Evolutionary conservation across 2,888 invertebrate species (phyloP).

Genomic region (Augiades crinisus): DNA sequence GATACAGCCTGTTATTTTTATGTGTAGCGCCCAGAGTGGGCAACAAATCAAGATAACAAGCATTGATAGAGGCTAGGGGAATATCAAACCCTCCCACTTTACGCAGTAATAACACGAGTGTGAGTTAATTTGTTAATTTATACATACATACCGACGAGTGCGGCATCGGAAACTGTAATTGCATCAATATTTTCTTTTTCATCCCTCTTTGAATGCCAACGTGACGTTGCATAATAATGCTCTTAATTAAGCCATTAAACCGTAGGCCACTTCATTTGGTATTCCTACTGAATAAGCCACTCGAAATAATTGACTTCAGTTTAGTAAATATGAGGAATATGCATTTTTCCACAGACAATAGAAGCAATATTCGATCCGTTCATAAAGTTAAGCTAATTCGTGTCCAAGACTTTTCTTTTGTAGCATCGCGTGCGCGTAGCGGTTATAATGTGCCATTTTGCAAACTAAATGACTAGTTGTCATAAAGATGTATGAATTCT

Average conservation of each 20-base stretch:
- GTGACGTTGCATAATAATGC: slow-evolving; percentile 17
- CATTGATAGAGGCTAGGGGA: slow-evolving; percentile 45
- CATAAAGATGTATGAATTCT: too few relatives aligned
- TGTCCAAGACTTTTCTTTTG: too few relatives aligned
- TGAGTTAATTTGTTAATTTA: slow-evolving; percentile 18
- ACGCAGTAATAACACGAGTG: slow-evolving; percentile 4
- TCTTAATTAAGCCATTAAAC: slow-evolving; percentile 25
- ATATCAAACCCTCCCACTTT: slow-evolving; percentile 8
- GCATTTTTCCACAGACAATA: slow-evolving; percentile 1
- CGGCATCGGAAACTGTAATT: slow-evolving; percentile 13
- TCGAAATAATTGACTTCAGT: slow-evolving; percentile 18
- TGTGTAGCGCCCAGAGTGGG: slow-evolving; percentile 57
- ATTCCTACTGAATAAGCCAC: slow-evolving; percentile 11
- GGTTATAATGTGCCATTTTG: too few relatives aligned
- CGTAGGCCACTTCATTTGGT: slow-evolving; percentile 17
- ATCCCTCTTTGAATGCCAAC: slow-evolving; percentile 37
- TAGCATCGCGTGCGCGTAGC: too few relatives aligned
- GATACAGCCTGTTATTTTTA: slow-evolving; percentile 61
- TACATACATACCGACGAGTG: neutral
- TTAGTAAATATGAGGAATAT: slow-evolving; percentile 10
- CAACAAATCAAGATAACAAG: slow-evolving; percentile 76
- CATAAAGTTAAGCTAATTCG: too few relatives aligned
- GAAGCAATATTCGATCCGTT: neutral
- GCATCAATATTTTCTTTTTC: slow-evolving; percentile 20
- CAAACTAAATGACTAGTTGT: too few relatives aligned